Evolutionary conservation across 2,797 vertebrate genomes (phyloP), one percentile per base, ranked within the genome.

Genomic region (Acropternis orthonyx): DNA sequence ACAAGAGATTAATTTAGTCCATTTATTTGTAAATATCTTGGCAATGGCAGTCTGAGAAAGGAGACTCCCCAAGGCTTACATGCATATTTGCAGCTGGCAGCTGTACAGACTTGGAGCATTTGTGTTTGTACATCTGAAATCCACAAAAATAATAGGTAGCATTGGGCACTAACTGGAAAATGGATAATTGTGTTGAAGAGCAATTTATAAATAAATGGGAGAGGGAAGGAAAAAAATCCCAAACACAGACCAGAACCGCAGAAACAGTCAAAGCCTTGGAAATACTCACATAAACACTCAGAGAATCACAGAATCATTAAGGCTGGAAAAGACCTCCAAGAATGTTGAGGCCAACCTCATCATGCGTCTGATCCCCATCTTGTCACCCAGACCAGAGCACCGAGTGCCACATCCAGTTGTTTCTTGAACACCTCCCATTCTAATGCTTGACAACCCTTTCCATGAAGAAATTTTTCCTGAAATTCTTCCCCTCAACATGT

Each of bases 11-110:
- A 89, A 71, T 44, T 79, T 71, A 88, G 20, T 72, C 27, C 19
- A 48, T 67, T 81, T 91, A 80, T 83, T 93, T 83, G 48, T 81
- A 87, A 87, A 68, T 92, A 18, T 65, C 43, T 85, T 96, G 89
- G 76, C 88, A 90, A 34, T 1, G 1, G 11, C 51, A 78, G 21
- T 71, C 65, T 75, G 62, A 88, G 85, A 88, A 90, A 81, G 52
- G 49, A 81, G 56, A 72, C 54, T 94, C 37, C 69, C 69, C 56
- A 34, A 76, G 67, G 78, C 46, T 63, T 68, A 34, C 16, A 12
- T 52, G 48, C 68, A 49, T 69, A 68, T 88, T 82, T 93, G 65
- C 41, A 71, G 52, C 37, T 92, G 85, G 72, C 76, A 85, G 54
- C 75, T 63, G 21, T 59, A 74, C 36, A 88, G 58, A 21, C 41